Evolutionary conservation across 2,797 vertebrate genomes (phyloP).

Genomic region (Parauchenoglanis punctatus): DNA sequence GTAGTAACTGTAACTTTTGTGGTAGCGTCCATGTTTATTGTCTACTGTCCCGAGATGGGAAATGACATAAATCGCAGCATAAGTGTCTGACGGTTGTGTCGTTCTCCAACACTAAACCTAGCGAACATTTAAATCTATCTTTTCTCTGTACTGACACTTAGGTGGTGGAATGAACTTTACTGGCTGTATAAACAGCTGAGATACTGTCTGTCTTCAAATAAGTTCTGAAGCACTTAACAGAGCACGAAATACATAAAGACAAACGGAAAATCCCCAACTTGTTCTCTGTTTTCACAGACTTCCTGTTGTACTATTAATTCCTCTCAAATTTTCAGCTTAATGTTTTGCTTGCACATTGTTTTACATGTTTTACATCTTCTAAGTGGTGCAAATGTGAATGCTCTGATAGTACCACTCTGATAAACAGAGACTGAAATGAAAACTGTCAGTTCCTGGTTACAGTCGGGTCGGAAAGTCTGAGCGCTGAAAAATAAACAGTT

Average conservation of each 20-base stretch:
- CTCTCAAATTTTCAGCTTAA: not conserved
- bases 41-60: not conserved
- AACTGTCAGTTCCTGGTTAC: not conserved
- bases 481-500: not conserved
- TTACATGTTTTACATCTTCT: not conserved
- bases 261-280: not conserved
- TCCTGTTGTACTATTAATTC: not conserved
- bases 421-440: not conserved
- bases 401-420: not conserved
- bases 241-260: not conserved
- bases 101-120: not conserved
- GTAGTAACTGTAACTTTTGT: not conserved
- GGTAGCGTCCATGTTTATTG: not conserved
- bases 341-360: not conserved
- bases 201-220: not conserved
- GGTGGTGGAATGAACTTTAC: not conserved
- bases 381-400: not conserved
- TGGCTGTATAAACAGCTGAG: not conserved
- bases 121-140: not conserved
- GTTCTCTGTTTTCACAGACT: not conserved
- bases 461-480: not conserved
- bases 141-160: not conserved
- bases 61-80: not conserved
- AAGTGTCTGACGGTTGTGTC: not conserved
- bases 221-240: not conserved